Evolutionary conservation across 1,140 invertebrate species (phyloP).

Genomic region (Rhyzopertha dominica): DNA sequence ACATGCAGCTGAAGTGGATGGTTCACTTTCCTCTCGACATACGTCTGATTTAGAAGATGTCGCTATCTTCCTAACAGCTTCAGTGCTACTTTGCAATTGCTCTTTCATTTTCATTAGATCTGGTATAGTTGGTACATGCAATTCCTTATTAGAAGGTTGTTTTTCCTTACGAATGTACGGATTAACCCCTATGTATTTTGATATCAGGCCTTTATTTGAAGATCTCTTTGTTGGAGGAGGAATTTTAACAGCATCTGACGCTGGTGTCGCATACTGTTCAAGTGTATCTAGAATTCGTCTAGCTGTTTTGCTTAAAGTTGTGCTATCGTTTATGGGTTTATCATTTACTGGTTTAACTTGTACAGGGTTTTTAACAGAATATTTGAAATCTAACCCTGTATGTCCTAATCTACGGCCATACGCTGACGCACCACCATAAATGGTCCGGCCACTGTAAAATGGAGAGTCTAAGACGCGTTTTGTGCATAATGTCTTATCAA

Average conservation of each 20-base stretch:
- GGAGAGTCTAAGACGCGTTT: constrained; percentile 55
- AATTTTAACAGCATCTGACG: constrained; percentile 67
- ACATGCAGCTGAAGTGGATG: no score
- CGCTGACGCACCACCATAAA: constrained; percentile 71
- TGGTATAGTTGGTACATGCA: constrained; percentile 53
- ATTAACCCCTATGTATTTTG: constrained; percentile 33
- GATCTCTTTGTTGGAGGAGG: constrained; percentile 44
- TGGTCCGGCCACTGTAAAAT: constrained; percentile 76
- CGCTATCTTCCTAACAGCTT: constrained; percentile 57
- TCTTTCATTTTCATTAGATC: constrained; percentile 55
- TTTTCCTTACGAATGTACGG: constrained; percentile 29
- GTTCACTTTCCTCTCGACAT: no score
- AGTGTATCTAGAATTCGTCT: constrained; percentile 65
- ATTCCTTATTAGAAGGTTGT: constrained; percentile 45
- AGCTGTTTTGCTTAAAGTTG: constrained; percentile 53
- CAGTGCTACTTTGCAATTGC: constrained; percentile 57
- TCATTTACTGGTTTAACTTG: constrained; percentile 50
- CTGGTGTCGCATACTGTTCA: constrained; percentile 67
- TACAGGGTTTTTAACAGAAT: constrained; percentile 30
- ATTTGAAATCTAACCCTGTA: constrained; percentile 19
- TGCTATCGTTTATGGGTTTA: constrained; percentile 20
- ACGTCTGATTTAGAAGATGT: constrained; percentile 48
- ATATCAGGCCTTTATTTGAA: constrained; percentile 17
- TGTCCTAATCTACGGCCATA: constrained; percentile 48
- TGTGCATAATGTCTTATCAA: constrained; percentile 39